Percentiles rank a stretch among this genome's conserved stretches.
These are phyloP conservation scores for Actenoides hombroni DNA, from an alignment of 2,113 vertebrate species.

Conservation along the genomic window DNA sequence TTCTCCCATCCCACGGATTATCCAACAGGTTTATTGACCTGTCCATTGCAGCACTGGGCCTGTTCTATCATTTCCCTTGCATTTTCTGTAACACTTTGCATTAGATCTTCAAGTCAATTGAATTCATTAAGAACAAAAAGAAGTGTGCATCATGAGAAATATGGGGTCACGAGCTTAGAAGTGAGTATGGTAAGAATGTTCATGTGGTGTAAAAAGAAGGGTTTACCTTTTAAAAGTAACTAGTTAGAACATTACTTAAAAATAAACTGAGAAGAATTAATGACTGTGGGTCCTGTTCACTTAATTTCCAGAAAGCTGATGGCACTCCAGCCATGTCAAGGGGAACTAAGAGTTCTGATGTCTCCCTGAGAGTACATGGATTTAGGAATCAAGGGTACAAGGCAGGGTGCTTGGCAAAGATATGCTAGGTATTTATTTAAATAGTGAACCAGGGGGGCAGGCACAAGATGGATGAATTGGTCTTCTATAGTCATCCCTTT, in stretches of 20 bases:
- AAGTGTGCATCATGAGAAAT: neutral
- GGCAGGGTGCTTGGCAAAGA: neutral
- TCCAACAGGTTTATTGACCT: neutral
- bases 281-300: accelerated
- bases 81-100: neutral
- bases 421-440: neutral
- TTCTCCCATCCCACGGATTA: neutral
- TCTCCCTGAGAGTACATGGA: neutral
- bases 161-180: neutral
- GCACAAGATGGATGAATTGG: neutral
- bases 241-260: neutral
- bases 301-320: neutral
- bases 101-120: neutral
- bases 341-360: neutral
- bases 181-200: neutral
- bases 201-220: neutral
- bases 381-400: neutral
- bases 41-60: neutral
- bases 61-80: neutral
- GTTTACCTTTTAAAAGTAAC: neutral
- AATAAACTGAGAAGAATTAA: neutral
- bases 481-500: neutral
- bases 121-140: neutral
- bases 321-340: neutral
- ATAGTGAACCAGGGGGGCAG: neutral